Evolutionary conservation across 2,888 invertebrate genomes (phyloP).

Genomic region (Chesias legatella): DNA sequence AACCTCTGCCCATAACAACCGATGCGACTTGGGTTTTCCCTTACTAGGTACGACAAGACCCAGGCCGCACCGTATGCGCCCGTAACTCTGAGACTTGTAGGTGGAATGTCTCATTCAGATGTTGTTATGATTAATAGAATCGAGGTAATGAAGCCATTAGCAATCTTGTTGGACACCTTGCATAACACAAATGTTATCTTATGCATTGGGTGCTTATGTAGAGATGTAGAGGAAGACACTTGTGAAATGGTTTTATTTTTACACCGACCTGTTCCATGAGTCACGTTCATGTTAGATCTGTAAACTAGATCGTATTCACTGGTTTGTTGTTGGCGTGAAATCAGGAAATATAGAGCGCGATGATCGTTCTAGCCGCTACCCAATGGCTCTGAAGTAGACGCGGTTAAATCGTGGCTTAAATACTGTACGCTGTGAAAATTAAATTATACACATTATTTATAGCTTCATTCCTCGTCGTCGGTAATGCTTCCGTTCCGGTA

Average conservation of each 20-base stretch:
- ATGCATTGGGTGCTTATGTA: slow-evolving; percentile 9
- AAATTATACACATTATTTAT: slow-evolving; percentile 23
- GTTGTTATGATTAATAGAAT: slow-evolving; percentile 8
- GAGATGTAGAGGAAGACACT: slow-evolving; percentile 16
- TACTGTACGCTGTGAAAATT: slow-evolving; percentile 32
- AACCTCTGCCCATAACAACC: too few species aligned
- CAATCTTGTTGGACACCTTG: slow-evolving; percentile 16
- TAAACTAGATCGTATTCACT: slow-evolving; percentile 45
- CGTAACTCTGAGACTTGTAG: too few species aligned
- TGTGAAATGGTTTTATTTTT: slow-evolving; percentile 26
- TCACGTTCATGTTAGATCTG: slow-evolving; percentile 40
- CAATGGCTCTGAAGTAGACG: slow-evolving; percentile 41
- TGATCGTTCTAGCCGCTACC: slow-evolving; percentile 46
- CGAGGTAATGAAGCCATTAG: slow-evolving; percentile 14
- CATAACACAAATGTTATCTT: slow-evolving; percentile 18
- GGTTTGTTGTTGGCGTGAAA: slow-evolving; percentile 48
- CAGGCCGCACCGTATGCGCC: too few species aligned
- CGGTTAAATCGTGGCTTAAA: slow-evolving; percentile 34
- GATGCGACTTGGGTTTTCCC: too few species aligned
- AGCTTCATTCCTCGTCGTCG: slow-evolving; percentile 16
- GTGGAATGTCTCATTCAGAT: too few species aligned
- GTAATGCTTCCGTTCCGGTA: slow-evolving; percentile 14
- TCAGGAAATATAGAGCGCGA: slow-evolving; percentile 50
- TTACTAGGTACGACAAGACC: too few species aligned
- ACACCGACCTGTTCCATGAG: slow-evolving; percentile 32